Percentiles rank a stretch among this genome's conserved stretches.
Conservation (phyloP, 2,888 invertebrate genomes). For the Hylaea fasciaria region DNA sequence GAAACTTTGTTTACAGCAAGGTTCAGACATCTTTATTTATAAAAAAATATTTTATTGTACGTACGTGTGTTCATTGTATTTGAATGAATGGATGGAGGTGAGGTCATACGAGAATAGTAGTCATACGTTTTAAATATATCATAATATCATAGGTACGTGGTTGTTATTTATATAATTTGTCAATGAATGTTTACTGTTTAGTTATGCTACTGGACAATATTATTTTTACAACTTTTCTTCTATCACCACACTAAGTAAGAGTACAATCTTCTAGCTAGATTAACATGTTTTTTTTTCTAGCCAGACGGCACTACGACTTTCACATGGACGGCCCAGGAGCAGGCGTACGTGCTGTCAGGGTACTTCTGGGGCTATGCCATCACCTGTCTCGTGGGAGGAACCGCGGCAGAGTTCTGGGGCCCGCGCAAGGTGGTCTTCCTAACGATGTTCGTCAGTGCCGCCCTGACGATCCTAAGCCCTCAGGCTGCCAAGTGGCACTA, state of each 20-base stretch:
- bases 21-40: too few species aligned
- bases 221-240: too few species aligned
- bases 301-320: conserved; percentile 73
- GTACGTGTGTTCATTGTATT: neutral
- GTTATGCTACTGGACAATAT: too few species aligned
- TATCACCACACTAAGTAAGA: too few species aligned
- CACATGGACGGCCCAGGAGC: conserved; percentile 86
- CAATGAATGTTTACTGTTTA: too few species aligned
- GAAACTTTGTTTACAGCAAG: neutral
- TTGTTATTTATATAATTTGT: too few species aligned
- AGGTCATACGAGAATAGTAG: too few species aligned
- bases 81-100: neutral
- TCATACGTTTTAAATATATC: too few species aligned
- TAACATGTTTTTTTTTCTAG: conserved; percentile 48
- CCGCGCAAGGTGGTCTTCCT: conserved; percentile 85
- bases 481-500: conserved; percentile 85
- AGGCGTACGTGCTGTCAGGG: conserved; percentile 86
- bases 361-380: conserved; percentile 86
- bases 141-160: too few species aligned
- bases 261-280: neutral
- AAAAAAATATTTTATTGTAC: neutral
- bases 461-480: conserved; percentile 87
- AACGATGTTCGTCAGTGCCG: conserved; percentile 80
- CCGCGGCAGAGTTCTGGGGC: conserved; percentile 87
- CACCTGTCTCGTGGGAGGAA: conserved; percentile 86